Evolutionary conservation across 2,797 vertebrate species (phyloP), one percentile per base, ranked within the genome.

Genomic region (Cossypha polioptera): DNA sequence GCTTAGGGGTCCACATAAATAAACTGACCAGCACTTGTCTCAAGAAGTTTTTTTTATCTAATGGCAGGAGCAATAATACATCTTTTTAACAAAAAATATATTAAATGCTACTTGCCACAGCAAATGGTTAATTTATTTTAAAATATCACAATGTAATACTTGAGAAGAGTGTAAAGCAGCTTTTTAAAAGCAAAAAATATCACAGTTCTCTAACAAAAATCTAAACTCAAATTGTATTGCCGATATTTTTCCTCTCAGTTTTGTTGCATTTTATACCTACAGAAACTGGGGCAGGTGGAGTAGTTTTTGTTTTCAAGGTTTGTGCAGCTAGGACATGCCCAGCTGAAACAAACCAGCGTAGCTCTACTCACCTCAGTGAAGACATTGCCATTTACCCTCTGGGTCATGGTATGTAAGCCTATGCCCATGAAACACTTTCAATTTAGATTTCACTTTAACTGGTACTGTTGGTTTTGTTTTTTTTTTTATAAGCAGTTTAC

Each of bases 391-490:
- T 40, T 81, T 75, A 35, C 75, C 65, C 54, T 40, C 55, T 28
- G 61, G 26, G 7, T 48, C 61, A 42, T 0, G 1, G 29, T 45
- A 11, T 4, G 1, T 26, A 62, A 48, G 35, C n/a, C 55, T 63
- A 3, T 17, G 9, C 8, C 84, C 33, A 7, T 40, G 26, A 58
- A 66, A 61, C 0, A 1, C 25, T 81, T 91, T 26, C 26, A 59
- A 1, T 72, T 75, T 58, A 62, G 20, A 62, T 58, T 91, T 88
- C 31, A 33, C 18, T 79, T 55, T 31, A 79, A 57, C 24, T 40
- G 8, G n/a, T 76, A 2, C 1, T 6, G 14, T 16, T 45, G n/a
- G n/a, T n/a, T 26, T 8, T 6, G 5, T 3, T 5, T 9, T 5
- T 4, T 10, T 10, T 5, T 10, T 12, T 28, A 16, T 40, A 36